Conservation (phyloP, 2,113 vertebrate genomes). For the Pachypanchax playfairii region DNA sequence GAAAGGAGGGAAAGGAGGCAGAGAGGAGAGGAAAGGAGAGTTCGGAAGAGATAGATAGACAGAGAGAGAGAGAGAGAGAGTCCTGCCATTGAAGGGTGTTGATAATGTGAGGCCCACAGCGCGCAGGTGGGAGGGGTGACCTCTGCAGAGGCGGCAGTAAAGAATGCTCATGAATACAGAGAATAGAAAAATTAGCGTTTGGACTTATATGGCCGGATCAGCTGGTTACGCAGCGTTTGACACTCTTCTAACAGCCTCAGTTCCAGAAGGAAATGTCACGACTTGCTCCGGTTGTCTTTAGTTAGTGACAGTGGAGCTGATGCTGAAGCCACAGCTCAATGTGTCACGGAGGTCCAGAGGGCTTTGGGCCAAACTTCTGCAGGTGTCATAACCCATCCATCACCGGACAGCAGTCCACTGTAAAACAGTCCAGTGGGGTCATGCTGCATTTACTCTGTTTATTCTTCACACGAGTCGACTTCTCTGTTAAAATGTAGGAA, state of each 20-base stretch:
- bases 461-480: slow-evolving; percentile 27
- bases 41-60: slow-evolving; percentile 16
- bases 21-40: slow-evolving; percentile 31
- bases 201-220: slow-evolving; percentile 46
- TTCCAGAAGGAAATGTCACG: slow-evolving; percentile 69
- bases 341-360: slow-evolving; percentile 47
- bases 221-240: slow-evolving; percentile 47
- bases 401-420: slow-evolving; percentile 53
- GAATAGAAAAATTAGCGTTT: slow-evolving; percentile 66
- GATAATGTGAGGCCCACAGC: slow-evolving; percentile 68
- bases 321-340: slow-evolving; percentile 44
- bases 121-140: slow-evolving; percentile 78
- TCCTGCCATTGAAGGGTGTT: slow-evolving; percentile 68
- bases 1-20: slow-evolving; percentile 68
- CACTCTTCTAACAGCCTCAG: slow-evolving; percentile 42
- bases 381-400: slow-evolving; percentile 74
- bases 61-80: slow-evolving; percentile 29
- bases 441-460: slow-evolving; percentile 57
- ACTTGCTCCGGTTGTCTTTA: slow-evolving; percentile 62
- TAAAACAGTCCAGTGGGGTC: slow-evolving; percentile 57
- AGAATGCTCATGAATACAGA: slow-evolving; percentile 64
- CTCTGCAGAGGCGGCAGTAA: slow-evolving; percentile 69
- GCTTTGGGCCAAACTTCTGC: slow-evolving; percentile 57
- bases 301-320: slow-evolving; percentile 48
- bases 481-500: slow-evolving; percentile 24